Conservation (phyloP, 2,113 vertebrate genomes). For the Silurus meridionalis region DNA sequence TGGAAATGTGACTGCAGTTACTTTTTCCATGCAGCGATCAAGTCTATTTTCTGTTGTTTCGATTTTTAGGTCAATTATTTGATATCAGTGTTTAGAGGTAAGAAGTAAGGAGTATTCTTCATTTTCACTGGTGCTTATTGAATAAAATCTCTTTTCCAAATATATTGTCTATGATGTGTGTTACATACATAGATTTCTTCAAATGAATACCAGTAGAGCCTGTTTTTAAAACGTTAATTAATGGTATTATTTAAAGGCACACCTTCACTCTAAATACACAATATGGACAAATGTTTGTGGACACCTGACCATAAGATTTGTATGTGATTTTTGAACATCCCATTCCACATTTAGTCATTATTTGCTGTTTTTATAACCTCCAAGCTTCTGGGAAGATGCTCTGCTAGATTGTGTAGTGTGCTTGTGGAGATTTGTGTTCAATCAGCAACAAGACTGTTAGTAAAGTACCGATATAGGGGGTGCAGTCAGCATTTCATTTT, state of each 20-base stretch:
- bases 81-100: slow-evolving; percentile 27
- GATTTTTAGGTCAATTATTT: slow-evolving; percentile 25
- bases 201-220: background rate
- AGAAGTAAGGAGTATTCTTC: slow-evolving; percentile 28
- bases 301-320: too few species aligned
- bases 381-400: too few species aligned
- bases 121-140: slow-evolving; percentile 45
- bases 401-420: too few species aligned
- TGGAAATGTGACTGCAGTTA: slow-evolving; percentile 48
- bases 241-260: background rate
- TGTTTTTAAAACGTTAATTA: too few species aligned
- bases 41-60: slow-evolving; percentile 19
- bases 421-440: too few species aligned
- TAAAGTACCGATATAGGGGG: too few species aligned
- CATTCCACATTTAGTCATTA: too few species aligned
- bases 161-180: background rate
- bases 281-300: too few species aligned
- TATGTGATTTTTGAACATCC: too few species aligned
- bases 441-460: too few species aligned
- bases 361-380: too few species aligned
- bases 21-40: slow-evolving; percentile 28
- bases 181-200: background rate
- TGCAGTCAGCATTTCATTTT: too few species aligned
- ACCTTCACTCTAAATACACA: background rate
- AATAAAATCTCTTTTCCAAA: slow-evolving; percentile 51